These are phyloP conservation scores for Crambe crambe DNA, from an alignment of 37 sponge, comb jelly and placozoan species.

Conservation along the genomic window DNA sequence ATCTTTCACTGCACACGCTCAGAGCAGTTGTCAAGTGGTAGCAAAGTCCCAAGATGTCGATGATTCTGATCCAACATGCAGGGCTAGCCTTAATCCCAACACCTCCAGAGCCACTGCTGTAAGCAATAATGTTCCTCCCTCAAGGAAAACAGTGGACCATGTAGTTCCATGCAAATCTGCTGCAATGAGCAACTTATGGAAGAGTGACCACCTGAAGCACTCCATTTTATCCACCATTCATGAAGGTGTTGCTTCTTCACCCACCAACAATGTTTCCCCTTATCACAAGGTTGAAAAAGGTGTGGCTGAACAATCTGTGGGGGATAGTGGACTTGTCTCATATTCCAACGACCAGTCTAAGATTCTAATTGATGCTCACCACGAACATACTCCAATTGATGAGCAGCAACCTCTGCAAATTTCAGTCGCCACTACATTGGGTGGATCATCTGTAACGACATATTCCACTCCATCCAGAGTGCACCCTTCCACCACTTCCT, in stretches of 20 bases:
- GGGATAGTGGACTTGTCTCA: not conserved
- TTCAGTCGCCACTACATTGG: not conserved
- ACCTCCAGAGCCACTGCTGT: not conserved
- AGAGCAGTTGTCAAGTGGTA: not conserved
- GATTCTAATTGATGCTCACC: not conserved
- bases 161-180: too few species aligned
- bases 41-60: not conserved
- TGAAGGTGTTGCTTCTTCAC: not conserved
- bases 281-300: not conserved
- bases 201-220: not conserved
- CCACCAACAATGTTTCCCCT: not conserved
- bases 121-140: not conserved
- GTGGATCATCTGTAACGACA: not conserved
- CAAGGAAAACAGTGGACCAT: not conserved
- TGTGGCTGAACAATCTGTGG: not conserved
- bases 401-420: too few species aligned
- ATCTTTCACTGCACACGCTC: too few species aligned
- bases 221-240: not conserved
- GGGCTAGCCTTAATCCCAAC: too few species aligned
- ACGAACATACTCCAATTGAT: not conserved
- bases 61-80: not conserved
- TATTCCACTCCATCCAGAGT: not conserved
- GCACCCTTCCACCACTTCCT: not conserved
- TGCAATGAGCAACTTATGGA: too few species aligned
- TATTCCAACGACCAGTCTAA: not conserved